Percentiles rank a stretch among this genome's conserved stretches.
Conservation (phyloP, 1,140 invertebrate genomes). For the Cylas formicarius region DNA sequence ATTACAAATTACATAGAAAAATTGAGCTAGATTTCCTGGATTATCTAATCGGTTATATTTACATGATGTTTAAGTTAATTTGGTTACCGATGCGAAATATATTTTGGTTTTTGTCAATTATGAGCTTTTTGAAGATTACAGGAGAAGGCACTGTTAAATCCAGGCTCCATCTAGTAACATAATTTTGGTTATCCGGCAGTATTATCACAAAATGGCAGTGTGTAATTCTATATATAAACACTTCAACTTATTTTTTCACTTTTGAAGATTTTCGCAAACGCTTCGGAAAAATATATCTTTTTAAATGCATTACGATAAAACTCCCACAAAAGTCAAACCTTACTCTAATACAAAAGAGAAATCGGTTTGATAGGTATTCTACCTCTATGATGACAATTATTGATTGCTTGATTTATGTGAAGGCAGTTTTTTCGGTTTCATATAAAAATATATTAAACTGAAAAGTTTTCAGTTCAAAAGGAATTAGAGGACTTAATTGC, state of each 20-base stretch:
- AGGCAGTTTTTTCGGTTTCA: neutral
- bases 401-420: neutral
- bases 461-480: neutral
- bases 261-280: slow-evolving; percentile 3
- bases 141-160: slow-evolving; percentile 21
- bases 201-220: slow-evolving; percentile 26
- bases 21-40: slow-evolving; percentile 19
- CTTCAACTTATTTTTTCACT: slow-evolving; percentile 2
- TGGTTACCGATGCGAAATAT: slow-evolving; percentile 23
- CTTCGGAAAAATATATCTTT: neutral
- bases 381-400: neutral
- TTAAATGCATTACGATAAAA: slow-evolving; percentile 4
- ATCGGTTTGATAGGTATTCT: neutral
- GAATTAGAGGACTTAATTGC: no score
- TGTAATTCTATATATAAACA: slow-evolving; percentile 15
- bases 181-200: slow-evolving; percentile 14
- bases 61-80: slow-evolving; percentile 12
- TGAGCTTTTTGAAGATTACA: slow-evolving; percentile 9
- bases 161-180: slow-evolving; percentile 5
- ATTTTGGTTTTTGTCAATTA: slow-evolving; percentile 8
- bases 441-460: slow-evolving; percentile 1
- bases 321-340: neutral
- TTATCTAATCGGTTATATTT: slow-evolving; percentile 14
- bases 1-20: slow-evolving; percentile 20
- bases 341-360: neutral